Base-by-base conservation (phyloP, 2,113 vertebrate species). In the Pseudois nayaur region DNA sequence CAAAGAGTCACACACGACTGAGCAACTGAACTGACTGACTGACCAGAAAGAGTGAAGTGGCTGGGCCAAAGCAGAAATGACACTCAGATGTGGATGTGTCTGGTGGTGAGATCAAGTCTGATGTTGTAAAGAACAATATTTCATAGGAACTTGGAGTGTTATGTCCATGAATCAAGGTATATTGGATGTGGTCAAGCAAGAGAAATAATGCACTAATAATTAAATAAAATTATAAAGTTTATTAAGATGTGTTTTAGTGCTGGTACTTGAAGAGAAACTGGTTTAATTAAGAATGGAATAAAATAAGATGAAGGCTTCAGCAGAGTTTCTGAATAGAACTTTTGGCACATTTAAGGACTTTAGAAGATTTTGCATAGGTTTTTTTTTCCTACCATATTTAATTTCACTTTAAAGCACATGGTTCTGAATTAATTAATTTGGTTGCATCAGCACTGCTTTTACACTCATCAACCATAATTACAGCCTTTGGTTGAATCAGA, bases 331-430 rank as follows among this genome's bases (percentile, higher is more conserved):
- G 31, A 93, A 93, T 59, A 96, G 48, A 31, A 91, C 23, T 91
- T 97, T 83, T 93, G 78, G 3, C 23, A 93, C 43, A 82, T 96
- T 93, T 19, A 85, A 96, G 82, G 55, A 96, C 60, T 91, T 96
- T 86, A 93, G 27, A 96, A 33, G 31, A 14, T 82, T 52, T 17
- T 92, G 16, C 43, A 67, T 11, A 40, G 29, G 13, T 36, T 76
- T 78, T 55, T 36, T 54, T 40, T 84, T 7, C 48, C 89, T 43
- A 71, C 43, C 48, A 57, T 89, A 43, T 55, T 91, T 93, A 82
- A 74, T 84, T 94, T 88, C 21, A 91, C 31, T 57, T 91, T 91
- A 91, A 96, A 97, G 50, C 12, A 82, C 81, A 85, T 64, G 16
- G 19, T n/a, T 88, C 27, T 88, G 91, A 67, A 91, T 93, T 95